A percentile compares a stretch with the other conserved stretches of the same genome.
These are phyloP conservation scores for Corapipo altera DNA, from an alignment of 2,113 vertebrate genomes.

Conservation along the genomic window DNA sequence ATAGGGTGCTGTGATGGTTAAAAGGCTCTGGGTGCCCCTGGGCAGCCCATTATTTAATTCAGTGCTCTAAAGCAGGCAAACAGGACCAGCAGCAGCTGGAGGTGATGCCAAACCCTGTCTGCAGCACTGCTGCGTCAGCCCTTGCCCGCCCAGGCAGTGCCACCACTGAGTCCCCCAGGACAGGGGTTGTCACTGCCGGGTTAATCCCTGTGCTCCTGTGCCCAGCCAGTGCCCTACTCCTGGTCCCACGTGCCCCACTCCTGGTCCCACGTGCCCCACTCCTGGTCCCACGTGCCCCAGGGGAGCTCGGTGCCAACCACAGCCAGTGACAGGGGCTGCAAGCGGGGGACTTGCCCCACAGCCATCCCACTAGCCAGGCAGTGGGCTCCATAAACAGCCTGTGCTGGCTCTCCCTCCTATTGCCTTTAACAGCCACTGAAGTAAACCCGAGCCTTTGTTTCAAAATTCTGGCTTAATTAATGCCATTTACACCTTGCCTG, in stretches of 20 bases:
- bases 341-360: background rate
- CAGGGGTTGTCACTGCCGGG: background rate
- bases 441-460: background rate
- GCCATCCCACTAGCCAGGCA: background rate
- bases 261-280: background rate
- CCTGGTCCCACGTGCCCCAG: rapidly evolving
- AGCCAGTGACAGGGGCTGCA: background rate
- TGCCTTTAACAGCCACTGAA: background rate
- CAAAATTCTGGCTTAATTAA: background rate
- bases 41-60: background rate
- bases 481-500: background rate
- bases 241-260: rapidly evolving
- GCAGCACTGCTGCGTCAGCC: background rate
- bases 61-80: rapidly evolving
- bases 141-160: rapidly evolving
- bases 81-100: background rate
- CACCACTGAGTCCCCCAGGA: background rate
- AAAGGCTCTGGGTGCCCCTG: background rate
- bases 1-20: background rate
- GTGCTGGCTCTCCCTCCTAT: rapidly evolving
- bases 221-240: background rate
- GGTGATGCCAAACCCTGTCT: background rate
- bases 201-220: background rate
- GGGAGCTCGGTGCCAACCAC: rapidly evolving
- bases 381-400: background rate